Evolutionary conservation across 1,140 invertebrate species (phyloP), one percentile per base, ranked within the genome.

Genomic region (Scaptomyza montana): DNA sequence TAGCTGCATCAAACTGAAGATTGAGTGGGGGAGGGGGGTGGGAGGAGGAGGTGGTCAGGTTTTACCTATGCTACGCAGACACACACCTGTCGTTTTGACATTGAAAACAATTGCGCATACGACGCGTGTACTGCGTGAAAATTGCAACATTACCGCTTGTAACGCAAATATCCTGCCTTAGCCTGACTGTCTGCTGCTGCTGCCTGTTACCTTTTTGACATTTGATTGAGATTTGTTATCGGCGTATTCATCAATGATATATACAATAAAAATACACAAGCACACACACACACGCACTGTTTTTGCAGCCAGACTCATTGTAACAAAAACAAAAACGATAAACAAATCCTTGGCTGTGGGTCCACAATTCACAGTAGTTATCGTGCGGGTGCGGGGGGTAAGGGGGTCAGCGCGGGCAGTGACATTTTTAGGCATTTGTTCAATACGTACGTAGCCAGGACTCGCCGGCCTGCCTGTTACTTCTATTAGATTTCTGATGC

Each of bases 171-270:
- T 47, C 46, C 50, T 53, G 28, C 39, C 25, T 16, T 13, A 9
- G 51, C 36, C 33, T 53, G 21, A 5, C 33, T 49, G 25, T 47
- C 25, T 43, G 46, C 39, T 41, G 36, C 36, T 41, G 7, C 13
- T 64, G 47, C 77, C 90, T 89, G 90, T 91, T 91, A 91, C 90
- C 90, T 91, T 91, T 91, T 90, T 91, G 90, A 91, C 90, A 91
- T 91, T 91, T 91, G 90, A 91, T 91, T 91, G 90, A 91, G 90
- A 91, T 91, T 91, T 91, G 90, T 90, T 91, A 91, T 91, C 90
- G 90, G 90, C 86, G 78, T 77, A 90, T 89, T 91, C 90, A 91
- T 91, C 90, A 91, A 91, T 91, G 90, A 91, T 90, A 91, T 87
- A 90, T 89, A 89, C 86, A 89, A 89, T 84, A 85, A 85, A 89